Evolutionary conservation across 2,797 vertebrate genomes (phyloP), one percentile per base, ranked within the genome.

Genomic region (Ctenosaura bakeri): DNA sequence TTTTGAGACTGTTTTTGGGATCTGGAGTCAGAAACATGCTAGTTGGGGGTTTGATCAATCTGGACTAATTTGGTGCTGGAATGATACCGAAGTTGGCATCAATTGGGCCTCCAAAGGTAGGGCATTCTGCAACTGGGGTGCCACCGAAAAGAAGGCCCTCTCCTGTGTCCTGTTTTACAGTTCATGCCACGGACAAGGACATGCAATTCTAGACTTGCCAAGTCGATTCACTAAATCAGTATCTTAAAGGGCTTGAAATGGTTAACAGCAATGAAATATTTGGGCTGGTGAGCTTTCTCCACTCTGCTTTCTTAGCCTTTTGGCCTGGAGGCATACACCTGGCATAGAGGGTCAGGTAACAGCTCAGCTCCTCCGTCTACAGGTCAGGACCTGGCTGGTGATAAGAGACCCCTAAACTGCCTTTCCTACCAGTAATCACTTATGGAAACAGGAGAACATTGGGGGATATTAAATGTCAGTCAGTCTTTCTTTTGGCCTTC

Each of bases 291-390:
- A 96, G 96, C 96, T 97, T 96, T 95, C 93, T 96, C 96, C 94
- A 94, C 96, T 64, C 94, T 96, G 97, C 97, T 98, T 98, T 97
- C 96, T 96, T 97, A 97, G 97, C 94, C 97, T 96, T 97, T 96
- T 98, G 98, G 98, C 98, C 98, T 97, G 96, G 96, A 98, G 98
- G 98, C 98, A 98, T 97, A 98, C 99, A 99, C 99, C 99, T 99
- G 99, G 98, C 97, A 96, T 94, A 90, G 69, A 97, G 85, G 98
- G 97, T 99, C 98, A 98, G 98, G 97, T 99, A 99, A 98, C 99
- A 97, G 96, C 97, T 96, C 96, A 95, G 97, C 97, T 98, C 96
- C 95, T 87, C 97, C 97, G 96, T 97, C 97, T 96, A 85, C 95
- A 96, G 98, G 98, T 99, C 98, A 98, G 97, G 98, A 98, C 98